Conservation (phyloP, 2,888 invertebrate genomes). For the Eristalis arbustorum region DNA sequence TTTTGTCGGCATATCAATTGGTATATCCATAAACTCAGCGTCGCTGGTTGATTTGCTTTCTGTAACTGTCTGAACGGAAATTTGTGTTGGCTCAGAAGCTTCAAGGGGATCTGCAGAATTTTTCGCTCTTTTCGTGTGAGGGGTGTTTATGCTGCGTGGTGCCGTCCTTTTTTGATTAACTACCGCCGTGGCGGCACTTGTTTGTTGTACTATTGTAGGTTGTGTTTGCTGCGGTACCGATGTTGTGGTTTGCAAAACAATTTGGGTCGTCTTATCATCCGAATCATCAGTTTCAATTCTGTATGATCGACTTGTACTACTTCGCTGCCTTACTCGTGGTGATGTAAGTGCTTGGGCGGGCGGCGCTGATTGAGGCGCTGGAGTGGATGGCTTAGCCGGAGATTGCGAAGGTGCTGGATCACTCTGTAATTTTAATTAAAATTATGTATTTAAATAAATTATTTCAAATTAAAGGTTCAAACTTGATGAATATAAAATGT, state of each 20-base stretch:
- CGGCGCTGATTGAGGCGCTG: conserved; percentile 81
- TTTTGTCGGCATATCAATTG: conserved; percentile 83
- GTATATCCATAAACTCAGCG: conserved; percentile 80
- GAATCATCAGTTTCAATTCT: conserved; percentile 85
- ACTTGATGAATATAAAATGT: too few species aligned
- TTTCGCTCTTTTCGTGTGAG: conserved; percentile 77
- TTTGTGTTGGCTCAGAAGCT: conserved; percentile 82
- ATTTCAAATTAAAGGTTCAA: too few species aligned
- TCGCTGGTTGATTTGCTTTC: conserved; percentile 74
- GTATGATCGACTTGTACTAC: conserved; percentile 79
- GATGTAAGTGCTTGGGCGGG: conserved; percentile 74
- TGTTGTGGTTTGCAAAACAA: conserved; percentile 81
- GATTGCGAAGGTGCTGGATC: conserved; percentile 85
- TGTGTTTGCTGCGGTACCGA: conserved; percentile 75
- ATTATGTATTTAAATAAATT: too few species aligned
- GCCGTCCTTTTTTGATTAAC: conserved; percentile 78
- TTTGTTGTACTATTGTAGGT: conserved; percentile 71
- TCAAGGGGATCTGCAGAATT: conserved; percentile 82
- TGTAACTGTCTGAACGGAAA: conserved; percentile 82
- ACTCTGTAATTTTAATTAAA: conserved; percentile 80
- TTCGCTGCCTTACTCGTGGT: conserved; percentile 77
- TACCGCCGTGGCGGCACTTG: conserved; percentile 75
- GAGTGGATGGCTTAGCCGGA: conserved; percentile 85
- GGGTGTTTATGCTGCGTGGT: conserved; percentile 76
- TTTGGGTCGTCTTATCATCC: conserved; percentile 82